Evolutionary conservation across 2,113 vertebrate species (phyloP).

Genomic region (Sceloporus undulatus): DNA sequence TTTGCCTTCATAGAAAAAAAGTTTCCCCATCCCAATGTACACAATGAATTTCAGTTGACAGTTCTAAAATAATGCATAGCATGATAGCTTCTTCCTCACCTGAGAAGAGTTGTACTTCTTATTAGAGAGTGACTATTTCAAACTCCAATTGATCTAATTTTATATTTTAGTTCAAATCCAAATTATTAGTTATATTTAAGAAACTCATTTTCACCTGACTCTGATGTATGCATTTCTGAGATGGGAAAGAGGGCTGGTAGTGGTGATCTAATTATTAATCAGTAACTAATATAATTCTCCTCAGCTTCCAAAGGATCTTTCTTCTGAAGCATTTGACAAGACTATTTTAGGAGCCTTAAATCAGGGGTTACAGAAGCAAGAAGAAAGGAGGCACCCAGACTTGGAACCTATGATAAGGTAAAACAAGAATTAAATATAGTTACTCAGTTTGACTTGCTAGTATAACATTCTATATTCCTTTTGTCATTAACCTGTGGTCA

Average conservation of each 20-base stretch:
- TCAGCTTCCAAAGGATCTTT: constrained; percentile 93
- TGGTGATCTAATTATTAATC: neutral
- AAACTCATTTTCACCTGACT: neutral
- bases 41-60: neutral
- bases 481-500: neutral
- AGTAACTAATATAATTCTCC: constrained; percentile 39
- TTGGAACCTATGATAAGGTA: constrained; percentile 90
- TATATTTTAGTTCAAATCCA: neutral
- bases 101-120: neutral
- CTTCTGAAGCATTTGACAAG: constrained; percentile 91
- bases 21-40: neutral
- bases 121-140: neutral
- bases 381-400: constrained; percentile 83
- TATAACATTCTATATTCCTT: neutral
- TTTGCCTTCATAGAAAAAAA: neutral
- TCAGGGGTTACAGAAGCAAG: constrained; percentile 86
- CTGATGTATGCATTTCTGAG: neutral
- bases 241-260: neutral
- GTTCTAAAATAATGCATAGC: neutral
- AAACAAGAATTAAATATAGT: neutral
- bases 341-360: constrained; percentile 89
- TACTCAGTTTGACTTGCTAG: neutral
- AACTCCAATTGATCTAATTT: neutral
- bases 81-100: neutral
- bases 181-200: neutral